Base-by-base conservation (phyloP, 1,140 invertebrate species). In the Lepidurus arcticus region DNA sequence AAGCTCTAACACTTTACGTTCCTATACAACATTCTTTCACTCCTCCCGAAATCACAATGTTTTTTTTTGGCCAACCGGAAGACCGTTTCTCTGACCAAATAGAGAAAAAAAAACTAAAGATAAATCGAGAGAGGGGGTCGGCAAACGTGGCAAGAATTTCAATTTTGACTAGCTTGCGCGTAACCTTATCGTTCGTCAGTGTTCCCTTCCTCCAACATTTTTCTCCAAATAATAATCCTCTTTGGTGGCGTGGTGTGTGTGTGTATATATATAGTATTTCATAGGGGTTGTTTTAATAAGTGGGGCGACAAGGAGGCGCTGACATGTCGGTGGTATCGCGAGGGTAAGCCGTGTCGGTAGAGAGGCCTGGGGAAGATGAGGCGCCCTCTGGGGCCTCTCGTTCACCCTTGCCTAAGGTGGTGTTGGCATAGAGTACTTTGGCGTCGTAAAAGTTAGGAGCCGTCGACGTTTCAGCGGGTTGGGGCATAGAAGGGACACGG, bases 371-470 rank as follows among this genome's bases (percentile, higher is more conserved):
- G 7, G 83, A 83, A n/a, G 82, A 83, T 65, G 82, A 83, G 24
- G 83, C 83, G n/a, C 83, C 83, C 79, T 84, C 83, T 2, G 83
- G 83, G 11, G 79, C 81, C 13, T 83, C 83, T 42, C 83, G 79
- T 75, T 83, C 83, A 75, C 83, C 83, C 26, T 79, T 81, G 21
- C 78, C 9, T 24, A 65, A 65, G 53, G 53, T n/a, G 13, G 53
- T 65, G 53, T 65, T 65, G 53, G 53, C 53, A 21, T 65, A 65
- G 13, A 65, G 53, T n/a, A 65, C 53, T 65, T 65, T 65, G 53
- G 53, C 16, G 3, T 65, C 53, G 53, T 65, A 65, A 65, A 65
- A 65, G 3, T 65, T 65, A 5, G n/a, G 21, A 16, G 21, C 53
- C 13, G 53, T 65, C 21, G 53, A 65, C 21, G 16, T 21, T 9